phyloP scores from a whole-genome alignment of 1,140 invertebrate species.

The Caenorhabditis briggsae region DNA sequence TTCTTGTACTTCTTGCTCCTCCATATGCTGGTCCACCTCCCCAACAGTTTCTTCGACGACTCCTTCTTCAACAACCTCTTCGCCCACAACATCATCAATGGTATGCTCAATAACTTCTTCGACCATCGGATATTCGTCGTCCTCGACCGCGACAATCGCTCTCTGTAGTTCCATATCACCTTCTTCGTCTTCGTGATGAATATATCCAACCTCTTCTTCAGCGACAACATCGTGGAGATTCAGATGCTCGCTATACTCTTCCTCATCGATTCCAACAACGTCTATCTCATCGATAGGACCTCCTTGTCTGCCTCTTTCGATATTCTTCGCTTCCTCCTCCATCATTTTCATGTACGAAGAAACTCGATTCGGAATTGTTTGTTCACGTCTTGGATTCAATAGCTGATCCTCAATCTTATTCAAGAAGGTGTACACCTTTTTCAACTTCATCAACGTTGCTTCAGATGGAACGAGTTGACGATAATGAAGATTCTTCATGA shows the following conservation, averaged over 20 bases:
- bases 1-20: neutral
- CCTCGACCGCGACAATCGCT: slow-evolving; percentile 2
- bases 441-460: neutral
- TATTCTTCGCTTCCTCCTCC: slow-evolving; percentile 23
- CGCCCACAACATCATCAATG: neutral
- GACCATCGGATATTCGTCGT: neutral
- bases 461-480: neutral
- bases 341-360: slow-evolving; percentile 38
- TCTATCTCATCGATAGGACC: neutral
- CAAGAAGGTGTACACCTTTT: neutral
- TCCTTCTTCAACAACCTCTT: slow-evolving; percentile 20
- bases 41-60: neutral
- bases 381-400: slow-evolving; percentile 36
- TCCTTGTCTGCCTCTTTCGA: slow-evolving; percentile 10
- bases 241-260: slow-evolving; percentile 3
- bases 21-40: neutral
- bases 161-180: neutral
- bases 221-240: slow-evolving; percentile 6
- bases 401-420: slow-evolving; percentile 4
- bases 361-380: neutral
- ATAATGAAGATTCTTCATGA: slow-evolving; percentile 23
- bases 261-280: slow-evolving; percentile 22
- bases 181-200: neutral
- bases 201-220: slow-evolving; percentile 32
- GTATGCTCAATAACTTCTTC: neutral